These are phyloP conservation scores for Pseudomyrmex flavicornis DNA, from an alignment of 1,140 invertebrate genomes.

Conservation along the genomic window DNA sequence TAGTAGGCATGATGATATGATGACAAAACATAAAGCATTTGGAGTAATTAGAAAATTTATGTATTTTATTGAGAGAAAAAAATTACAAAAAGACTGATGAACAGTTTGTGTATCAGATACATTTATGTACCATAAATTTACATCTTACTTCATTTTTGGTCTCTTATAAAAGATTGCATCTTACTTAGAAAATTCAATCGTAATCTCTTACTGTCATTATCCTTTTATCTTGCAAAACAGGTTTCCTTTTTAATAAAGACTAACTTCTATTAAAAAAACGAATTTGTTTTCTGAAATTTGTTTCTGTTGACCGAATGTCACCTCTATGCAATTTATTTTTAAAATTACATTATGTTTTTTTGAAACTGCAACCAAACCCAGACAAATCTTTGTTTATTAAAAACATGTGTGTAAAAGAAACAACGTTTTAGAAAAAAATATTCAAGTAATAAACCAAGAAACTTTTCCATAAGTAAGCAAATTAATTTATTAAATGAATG, in stretches of 20 bases:
- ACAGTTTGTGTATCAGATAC: not conserved
- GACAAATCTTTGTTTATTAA: no score
- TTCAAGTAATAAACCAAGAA: no score
- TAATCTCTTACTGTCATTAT: not conserved
- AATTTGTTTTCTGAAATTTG: not conserved
- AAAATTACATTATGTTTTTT: no score
- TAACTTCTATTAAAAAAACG: not conserved
- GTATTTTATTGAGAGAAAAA: not conserved
- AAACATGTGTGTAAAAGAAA: no score
- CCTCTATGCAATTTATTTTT: not conserved
- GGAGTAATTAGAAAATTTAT: not conserved
- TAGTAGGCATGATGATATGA: not conserved
- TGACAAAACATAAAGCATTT: not conserved
- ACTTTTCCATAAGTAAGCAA: no score
- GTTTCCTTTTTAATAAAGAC: not conserved
- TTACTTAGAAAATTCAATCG: conserved; percentile 10
- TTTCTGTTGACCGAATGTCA: not conserved
- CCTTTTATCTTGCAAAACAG: not conserved
- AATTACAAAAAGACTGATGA: not conserved
- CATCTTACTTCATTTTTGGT: not conserved
- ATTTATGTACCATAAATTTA: not conserved
- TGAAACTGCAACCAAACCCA: no score
- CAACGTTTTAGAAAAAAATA: no score
- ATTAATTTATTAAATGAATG: no score
- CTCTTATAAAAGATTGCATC: not conserved